These are phyloP conservation scores for Montipora capitata DNA, from an alignment of 92 coral and sea anemone species.

Conservation along the genomic window DNA sequence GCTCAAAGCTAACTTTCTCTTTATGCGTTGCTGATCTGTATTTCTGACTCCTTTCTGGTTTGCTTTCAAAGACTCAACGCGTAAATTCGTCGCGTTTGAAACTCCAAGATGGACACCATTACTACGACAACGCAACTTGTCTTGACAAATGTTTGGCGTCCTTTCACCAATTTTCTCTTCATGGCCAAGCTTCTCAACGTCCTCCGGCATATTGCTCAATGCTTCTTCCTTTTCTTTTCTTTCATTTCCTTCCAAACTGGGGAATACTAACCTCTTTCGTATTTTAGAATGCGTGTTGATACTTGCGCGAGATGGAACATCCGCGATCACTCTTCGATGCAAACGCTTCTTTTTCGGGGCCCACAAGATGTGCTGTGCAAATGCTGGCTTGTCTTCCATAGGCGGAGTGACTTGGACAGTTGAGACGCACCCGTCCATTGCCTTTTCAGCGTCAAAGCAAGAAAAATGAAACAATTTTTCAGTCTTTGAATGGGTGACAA, in stretches of 20 bases:
- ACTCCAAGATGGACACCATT: conserved; percentile 10
- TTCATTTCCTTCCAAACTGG: conserved; percentile 62
- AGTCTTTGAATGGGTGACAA: background rate
- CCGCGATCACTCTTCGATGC: conserved; percentile 54
- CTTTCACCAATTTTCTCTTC: conserved; percentile 18
- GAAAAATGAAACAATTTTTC: background rate
- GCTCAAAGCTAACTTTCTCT: conserved; percentile 79
- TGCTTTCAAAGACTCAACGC: conserved; percentile 10
- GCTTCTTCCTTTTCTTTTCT: conserved; percentile 42
- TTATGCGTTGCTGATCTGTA: conserved; percentile 54
- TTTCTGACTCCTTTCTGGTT: conserved; percentile 39
- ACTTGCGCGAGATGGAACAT: conserved; percentile 55
- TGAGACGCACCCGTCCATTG: conserved; percentile 46
- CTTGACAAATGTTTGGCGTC: conserved; percentile 38
- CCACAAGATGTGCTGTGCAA: conserved; percentile 69
- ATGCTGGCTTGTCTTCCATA: conserved; percentile 51
- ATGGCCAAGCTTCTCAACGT: background rate
- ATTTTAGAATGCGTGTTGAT: conserved; percentile 76
- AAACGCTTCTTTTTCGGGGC: conserved; percentile 83
- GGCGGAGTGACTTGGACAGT: conserved; percentile 77
- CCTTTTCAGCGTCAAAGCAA: background rate
- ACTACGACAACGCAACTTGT: conserved; percentile 18
- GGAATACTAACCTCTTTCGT: conserved; percentile 75
- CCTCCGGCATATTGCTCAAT: conserved; percentile 21
- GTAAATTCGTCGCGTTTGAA: conserved; percentile 20